These are phyloP conservation scores for Barnardius zonarius DNA, from an alignment of 2,113 vertebrate genomes.

Conservation along the genomic window DNA sequence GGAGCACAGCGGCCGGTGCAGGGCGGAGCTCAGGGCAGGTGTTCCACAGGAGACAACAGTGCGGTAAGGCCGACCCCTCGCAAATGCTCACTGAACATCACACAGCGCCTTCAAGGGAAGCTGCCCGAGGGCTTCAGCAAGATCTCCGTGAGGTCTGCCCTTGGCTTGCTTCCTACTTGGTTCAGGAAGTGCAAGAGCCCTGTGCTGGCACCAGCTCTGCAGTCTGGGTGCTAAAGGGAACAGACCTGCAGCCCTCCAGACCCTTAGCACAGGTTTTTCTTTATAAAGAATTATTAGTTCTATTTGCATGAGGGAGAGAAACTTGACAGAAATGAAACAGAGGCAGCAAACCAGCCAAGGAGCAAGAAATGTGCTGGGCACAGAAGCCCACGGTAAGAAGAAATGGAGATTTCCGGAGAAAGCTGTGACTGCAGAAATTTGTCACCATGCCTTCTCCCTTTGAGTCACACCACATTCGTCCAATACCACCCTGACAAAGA, in stretches of 20 bases:
- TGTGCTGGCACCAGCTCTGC: not conserved
- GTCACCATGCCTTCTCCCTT: not conserved
- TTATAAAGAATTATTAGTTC: not conserved
- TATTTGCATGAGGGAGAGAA: not conserved
- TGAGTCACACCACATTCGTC: not conserved
- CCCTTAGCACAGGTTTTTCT: not conserved
- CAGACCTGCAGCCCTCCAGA: not conserved
- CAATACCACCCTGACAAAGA: not conserved
- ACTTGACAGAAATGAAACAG: not conserved
- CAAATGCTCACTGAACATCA: not conserved
- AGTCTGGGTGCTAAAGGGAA: not conserved
- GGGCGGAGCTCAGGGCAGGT: not conserved
- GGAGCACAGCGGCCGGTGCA: not conserved
- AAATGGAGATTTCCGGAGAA: not conserved
- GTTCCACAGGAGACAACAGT: not conserved
- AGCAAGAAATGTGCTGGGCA: not conserved
- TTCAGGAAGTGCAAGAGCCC: rapidly evolving
- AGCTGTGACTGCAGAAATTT: not conserved
- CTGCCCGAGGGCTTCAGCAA: not conserved
- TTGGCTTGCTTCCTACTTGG: not conserved
- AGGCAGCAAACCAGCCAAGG: not conserved
- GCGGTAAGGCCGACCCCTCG: not conserved
- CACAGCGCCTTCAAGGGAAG: not conserved
- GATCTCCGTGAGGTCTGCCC: not conserved
- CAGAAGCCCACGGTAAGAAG: not conserved